These are phyloP conservation scores for Synergus itoensis DNA, from an alignment of 2,888 invertebrate genomes.

Conservation along the genomic window DNA sequence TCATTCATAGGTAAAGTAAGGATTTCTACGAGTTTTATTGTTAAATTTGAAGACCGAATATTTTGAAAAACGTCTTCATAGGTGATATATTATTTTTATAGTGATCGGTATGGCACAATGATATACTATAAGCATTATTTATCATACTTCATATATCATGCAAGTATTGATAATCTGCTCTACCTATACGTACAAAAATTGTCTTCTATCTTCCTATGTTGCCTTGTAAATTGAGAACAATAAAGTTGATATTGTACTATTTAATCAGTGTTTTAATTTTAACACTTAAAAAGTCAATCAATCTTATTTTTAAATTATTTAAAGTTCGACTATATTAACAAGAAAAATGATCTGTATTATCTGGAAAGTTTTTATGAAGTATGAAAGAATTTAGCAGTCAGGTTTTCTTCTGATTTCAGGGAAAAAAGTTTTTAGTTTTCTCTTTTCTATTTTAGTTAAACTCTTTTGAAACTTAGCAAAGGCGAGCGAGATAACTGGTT, in stretches of 20 bases:
- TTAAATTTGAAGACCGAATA: not conserved
- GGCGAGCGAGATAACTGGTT: not conserved
- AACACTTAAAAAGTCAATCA: not conserved
- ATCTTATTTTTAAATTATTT: not conserved
- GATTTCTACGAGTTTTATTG: not conserved
- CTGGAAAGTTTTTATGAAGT: not conserved
- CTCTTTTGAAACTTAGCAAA: not conserved
- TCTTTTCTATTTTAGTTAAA: not conserved
- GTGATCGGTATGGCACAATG: not conserved
- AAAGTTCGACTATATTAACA: not conserved
- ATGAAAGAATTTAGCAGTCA: not conserved
- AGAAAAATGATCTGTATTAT: not conserved
- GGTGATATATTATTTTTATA: conserved; percentile 26
- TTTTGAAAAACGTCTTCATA: conserved; percentile 4
- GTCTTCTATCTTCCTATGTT: conserved; percentile 31
- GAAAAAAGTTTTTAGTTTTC: not conserved
- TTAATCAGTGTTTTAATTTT: not conserved
- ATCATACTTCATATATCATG: conserved; percentile 9
- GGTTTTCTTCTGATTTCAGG: not conserved
- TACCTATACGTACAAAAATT: conserved; percentile 26
- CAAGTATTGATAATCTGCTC: not conserved
- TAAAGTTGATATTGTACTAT: conserved; percentile 10
- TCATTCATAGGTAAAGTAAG: not conserved
- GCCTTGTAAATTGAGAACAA: conserved; percentile 20
- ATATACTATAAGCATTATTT: not conserved